Evolutionary conservation across 2,888 invertebrate genomes (phyloP).

Genomic region (Eupithecia dodoneata): DNA sequence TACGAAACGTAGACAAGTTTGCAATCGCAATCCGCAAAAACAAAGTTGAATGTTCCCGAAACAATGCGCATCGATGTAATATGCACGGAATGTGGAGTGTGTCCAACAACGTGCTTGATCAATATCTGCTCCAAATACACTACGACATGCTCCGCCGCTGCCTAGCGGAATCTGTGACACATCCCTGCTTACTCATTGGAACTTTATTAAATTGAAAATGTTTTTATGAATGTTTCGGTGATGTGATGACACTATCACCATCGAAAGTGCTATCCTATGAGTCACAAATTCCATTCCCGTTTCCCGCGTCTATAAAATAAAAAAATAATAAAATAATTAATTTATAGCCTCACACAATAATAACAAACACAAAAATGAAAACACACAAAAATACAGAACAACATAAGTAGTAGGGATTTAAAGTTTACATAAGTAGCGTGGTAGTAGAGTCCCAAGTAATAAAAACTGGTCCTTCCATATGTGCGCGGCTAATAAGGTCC

Average conservation of each 20-base stretch:
- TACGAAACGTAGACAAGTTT: slow-evolving; percentile 13
- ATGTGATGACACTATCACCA: neutral
- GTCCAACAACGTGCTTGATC: slow-evolving; percentile 49
- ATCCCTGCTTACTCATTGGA: slow-evolving; percentile 39
- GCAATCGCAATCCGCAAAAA: slow-evolving; percentile 22
- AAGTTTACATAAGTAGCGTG: too few species aligned
- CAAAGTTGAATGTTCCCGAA: slow-evolving; percentile 32
- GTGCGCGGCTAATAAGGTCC: too few species aligned
- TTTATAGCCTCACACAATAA: too few species aligned
- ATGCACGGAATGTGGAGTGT: slow-evolving; percentile 48
- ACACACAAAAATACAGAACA: too few species aligned
- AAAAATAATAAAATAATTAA: too few species aligned
- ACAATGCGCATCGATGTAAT: slow-evolving; percentile 35
- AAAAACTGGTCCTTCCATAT: too few species aligned
- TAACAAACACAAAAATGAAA: too few species aligned
- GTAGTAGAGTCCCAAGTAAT: too few species aligned
- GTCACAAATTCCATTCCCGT: neutral
- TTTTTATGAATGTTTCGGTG: slow-evolving; percentile 11
- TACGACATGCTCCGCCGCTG: slow-evolving; percentile 37
- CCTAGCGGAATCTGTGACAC: slow-evolving; percentile 46
- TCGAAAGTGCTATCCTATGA: slow-evolving; percentile 9
- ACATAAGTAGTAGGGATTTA: too few species aligned
- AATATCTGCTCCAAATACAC: slow-evolving; percentile 38
- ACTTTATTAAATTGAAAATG: slow-evolving; percentile 30
- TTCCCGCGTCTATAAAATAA: neutral